Evolutionary conservation across 1,140 invertebrate species (phyloP), one percentile per base, ranked within the genome.

Genomic region (Lysiphlebus fabarum): DNA sequence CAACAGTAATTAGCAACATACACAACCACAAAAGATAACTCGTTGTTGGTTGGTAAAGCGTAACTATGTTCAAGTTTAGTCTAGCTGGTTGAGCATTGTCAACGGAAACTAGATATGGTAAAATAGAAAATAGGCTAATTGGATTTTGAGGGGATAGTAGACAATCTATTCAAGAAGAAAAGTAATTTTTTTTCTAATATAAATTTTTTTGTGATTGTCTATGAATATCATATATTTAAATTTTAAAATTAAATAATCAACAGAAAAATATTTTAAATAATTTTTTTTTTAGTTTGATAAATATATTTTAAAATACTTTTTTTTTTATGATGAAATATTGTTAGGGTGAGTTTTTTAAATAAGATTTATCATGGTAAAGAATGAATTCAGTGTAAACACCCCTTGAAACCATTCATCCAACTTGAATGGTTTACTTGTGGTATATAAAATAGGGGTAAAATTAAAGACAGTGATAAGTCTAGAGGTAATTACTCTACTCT

Each of bases 1-100:
- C 41, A 55, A 44, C 54, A 55, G 58, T 60, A 60, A 60, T 55
- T 60, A 60, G 58, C 47, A 49, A 49, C 40, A 53, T 40, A 42
- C 51, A 55, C 53, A 54, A 55, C 45, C 45, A 53, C 44, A 37
- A 51, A 55, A 55, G 58, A 60, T 60, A 60, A 53, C 53, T 48
- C 44, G 38, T 53, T 55, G 38, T 53, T 55, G 45, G 45, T 48
- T 33, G 47, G 14, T 9, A 49, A 10, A 8, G 47, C 6, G 26
- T 49, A 26, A 26, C 17, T 26, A 60, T 55, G 17, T 42, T 38
- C 58, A 41, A 44, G 2, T 37, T 26, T 26, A 26, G 17, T 4
- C 17, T 2, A 26, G 17, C 17, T 26, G 17, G 17, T 26, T 26
- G 4, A 26, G 17, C 17, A 26, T 26, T 26, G 17, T 26, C 17